A percentile compares a stretch with the other conserved stretches of the same genome.
Conservation (phyloP, 2,113 vertebrate genomes). For the Dipodomys spectabilis region DNA sequence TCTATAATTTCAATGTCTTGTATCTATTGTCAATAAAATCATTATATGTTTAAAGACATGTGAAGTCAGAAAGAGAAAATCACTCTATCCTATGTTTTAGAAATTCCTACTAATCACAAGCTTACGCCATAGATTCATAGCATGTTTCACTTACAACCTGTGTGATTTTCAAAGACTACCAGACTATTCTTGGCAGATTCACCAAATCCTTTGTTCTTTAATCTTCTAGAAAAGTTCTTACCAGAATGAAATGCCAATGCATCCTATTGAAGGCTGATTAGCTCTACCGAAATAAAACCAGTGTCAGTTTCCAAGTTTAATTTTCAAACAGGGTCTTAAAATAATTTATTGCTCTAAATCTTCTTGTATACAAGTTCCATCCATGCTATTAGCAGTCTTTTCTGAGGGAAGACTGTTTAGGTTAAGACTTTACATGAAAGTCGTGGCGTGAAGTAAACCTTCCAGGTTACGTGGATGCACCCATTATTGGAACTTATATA, state of each 20-base stretch:
- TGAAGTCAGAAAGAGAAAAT: not conserved
- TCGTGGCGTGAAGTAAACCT: not conserved
- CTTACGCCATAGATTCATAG: not conserved
- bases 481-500: not conserved
- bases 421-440: not conserved
- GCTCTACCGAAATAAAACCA: not conserved
- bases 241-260: conserved; percentile 19
- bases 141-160: not conserved
- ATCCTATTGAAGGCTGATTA: not conserved
- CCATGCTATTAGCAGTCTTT: not conserved
- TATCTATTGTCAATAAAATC: not conserved
- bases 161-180: conserved; percentile 5
- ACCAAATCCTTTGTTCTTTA: not conserved
- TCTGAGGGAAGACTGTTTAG: not conserved
- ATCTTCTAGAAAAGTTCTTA: conserved; percentile 35
- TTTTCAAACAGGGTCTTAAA: not conserved
- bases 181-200: conserved; percentile 1
- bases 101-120: not conserved
- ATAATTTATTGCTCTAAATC: not conserved
- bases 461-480: not conserved
- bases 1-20: not conserved
- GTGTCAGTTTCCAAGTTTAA: not conserved
- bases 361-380: not conserved
- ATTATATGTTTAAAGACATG: not conserved
- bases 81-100: not conserved